Evolutionary conservation across 2,888 invertebrate species (phyloP).

Genomic region (Eurois occulta): DNA sequence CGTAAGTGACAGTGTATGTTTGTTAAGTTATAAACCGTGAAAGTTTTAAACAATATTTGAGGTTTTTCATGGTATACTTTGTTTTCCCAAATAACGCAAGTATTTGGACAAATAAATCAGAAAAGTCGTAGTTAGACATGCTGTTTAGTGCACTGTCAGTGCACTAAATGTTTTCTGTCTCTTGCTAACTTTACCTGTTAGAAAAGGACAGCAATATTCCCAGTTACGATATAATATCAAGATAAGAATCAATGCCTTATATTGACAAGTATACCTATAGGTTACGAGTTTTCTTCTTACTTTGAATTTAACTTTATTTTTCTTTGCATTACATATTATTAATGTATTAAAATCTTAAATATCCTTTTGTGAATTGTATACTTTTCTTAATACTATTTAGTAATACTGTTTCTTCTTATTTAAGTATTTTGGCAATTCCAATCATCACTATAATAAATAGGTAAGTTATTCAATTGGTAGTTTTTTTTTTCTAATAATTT

Average conservation of each 20-base stretch:
- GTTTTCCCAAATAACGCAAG: neutral
- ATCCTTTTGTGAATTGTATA: slow-evolving; percentile 1
- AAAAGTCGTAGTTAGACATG: neutral
- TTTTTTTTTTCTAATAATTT: slow-evolving; percentile 31
- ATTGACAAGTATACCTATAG: neutral
- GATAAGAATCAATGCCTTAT: neutral
- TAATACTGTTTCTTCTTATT: slow-evolving; percentile 26
- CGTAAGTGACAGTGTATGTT: no score
- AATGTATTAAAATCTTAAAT: slow-evolving; percentile 3
- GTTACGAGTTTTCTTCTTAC: neutral
- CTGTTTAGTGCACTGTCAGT: neutral
- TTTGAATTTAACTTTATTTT: neutral
- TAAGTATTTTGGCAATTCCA: slow-evolving; percentile 29
- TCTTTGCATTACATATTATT: neutral
- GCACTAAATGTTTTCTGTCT: neutral
- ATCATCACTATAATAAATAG: slow-evolving; percentile 10
- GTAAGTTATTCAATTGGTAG: slow-evolving; percentile 18
- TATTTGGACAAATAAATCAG: neutral
- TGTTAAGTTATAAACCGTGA: no score
- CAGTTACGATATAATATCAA: neutral
- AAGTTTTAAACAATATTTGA: no score
- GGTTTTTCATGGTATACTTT: neutral
- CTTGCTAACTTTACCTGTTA: neutral
- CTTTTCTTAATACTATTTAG: slow-evolving; percentile 6
- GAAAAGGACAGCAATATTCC: neutral